phyloP scores from a whole-genome alignment of 2,113 vertebrate genomes.

The Perognathus longimembris region DNA sequence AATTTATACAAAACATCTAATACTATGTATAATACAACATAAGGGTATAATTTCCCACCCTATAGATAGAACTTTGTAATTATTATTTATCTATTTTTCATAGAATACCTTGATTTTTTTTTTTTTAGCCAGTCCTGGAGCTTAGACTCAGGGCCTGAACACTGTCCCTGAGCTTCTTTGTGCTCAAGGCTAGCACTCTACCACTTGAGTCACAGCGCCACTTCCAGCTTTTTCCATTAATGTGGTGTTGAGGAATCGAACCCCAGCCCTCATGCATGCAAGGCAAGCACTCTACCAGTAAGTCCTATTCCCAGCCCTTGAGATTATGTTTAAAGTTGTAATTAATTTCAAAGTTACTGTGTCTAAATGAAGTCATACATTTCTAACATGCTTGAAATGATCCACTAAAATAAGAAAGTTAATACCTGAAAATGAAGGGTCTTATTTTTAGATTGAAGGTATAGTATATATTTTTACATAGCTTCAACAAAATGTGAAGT shows the following conservation, averaged over 20 bases:
- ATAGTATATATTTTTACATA: not conserved
- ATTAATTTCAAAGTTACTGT: not conserved
- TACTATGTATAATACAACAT: not conserved
- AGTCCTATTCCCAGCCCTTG: no score
- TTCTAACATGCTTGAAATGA: conserved; percentile 22
- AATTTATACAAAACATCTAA: not conserved
- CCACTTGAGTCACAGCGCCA: no score
- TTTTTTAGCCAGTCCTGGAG: not conserved
- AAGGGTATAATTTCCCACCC: not conserved
- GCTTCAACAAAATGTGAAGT: not conserved
- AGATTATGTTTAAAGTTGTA: no score
- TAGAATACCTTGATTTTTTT: not conserved
- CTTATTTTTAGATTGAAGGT: not conserved
- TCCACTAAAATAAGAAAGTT: not conserved
- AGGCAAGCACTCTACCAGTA: no score
- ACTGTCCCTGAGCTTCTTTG: no score
- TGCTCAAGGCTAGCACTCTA: no score
- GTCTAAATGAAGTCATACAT: not conserved
- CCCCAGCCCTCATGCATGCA: no score
- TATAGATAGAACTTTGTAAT: not conserved
- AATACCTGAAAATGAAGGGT: not conserved
- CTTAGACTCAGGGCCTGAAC: no score
- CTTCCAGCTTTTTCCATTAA: no score
- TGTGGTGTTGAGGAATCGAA: no score
- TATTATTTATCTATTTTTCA: not conserved